Conservation (phyloP, 2,113 vertebrate genomes). For the Silurus meridionalis region DNA sequence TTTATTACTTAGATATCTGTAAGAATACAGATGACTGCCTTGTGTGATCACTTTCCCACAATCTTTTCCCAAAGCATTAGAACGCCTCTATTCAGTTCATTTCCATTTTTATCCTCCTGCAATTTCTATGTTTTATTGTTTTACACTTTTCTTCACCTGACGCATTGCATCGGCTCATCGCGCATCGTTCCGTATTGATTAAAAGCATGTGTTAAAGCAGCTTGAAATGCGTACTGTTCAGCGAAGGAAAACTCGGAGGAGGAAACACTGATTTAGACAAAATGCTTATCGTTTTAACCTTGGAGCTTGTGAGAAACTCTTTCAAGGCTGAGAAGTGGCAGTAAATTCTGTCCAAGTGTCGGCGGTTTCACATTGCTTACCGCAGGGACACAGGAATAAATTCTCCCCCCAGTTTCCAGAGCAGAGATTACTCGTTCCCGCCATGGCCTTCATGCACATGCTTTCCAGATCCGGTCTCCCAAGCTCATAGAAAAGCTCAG, state of each 20-base stretch:
- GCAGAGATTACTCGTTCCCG: conserved; percentile 59
- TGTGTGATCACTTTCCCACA: background rate
- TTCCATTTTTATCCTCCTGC: background rate
- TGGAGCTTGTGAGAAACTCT: conserved; percentile 46
- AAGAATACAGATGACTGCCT: background rate
- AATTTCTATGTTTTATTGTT: background rate
- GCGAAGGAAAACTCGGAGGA: background rate
- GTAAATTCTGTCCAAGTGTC: conserved; percentile 68
- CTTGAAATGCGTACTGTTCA: background rate
- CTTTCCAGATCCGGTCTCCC: background rate
- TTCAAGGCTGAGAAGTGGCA: conserved; percentile 61
- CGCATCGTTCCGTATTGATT: background rate
- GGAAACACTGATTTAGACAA: conserved; percentile 65
- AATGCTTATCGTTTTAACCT: conserved; percentile 61
- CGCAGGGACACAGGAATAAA: conserved; percentile 58
- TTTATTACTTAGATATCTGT: background rate
- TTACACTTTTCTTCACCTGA: background rate
- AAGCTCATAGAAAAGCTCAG: background rate
- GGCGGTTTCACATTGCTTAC: conserved; percentile 64
- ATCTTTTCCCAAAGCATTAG: background rate
- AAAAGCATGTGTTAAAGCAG: conserved; percentile 3
- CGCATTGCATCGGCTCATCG: background rate
- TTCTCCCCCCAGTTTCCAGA: conserved; percentile 60
- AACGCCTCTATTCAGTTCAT: background rate
- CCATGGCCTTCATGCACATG: conserved; percentile 32